Base-by-base conservation (phyloP, 2,888 invertebrate genomes). In the Anarsia innoxiella region DNA sequence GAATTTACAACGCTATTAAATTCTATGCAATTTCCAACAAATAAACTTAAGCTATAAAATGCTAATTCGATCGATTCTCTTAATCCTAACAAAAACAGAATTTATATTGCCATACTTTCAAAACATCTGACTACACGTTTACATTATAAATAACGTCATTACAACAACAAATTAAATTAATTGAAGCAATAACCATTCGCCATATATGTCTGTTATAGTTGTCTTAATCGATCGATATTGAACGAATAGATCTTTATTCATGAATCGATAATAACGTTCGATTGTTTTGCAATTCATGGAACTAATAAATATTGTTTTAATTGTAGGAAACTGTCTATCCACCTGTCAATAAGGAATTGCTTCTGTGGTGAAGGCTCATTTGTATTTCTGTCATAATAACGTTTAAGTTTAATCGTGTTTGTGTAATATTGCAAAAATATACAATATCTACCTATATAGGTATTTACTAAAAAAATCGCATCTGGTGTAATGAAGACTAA, bases 231-330 rank as follows among this genome's bases (percentile, higher is more conserved):
- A 47, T 49, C 49, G 45, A 52, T 45, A 48, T 39, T 37, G 32
- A 36, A 19, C 35, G 16, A 33, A 36, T 40, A 41, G 36, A 44
- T 55, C 47, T 57, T 56, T 62, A 65, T 62, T 62, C 56, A 60
- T 56, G 47, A 51, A 47, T 44, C 36, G 41, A 39, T 40, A n/a
- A 8, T 19, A 19, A 19, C n/a, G 46, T 43, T 41, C 23, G 35
- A 25, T 26, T 33, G 14, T 2, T 33, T 26, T 15, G 26, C 13
- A 26, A 26, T 26, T 14, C 15, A 26, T 26, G 2, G 8, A 3
- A 25, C n/a, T 8, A 14, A 16, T 14, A 9, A 26, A 15, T 33
- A 33, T 26, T 33, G 15, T 8, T n/a, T 23, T 23, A 23, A 32
- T 23, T 23, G 32, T 2, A 33, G 33, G 33, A 33, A 33, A 25